phyloP scores from a whole-genome alignment of 2,797 vertebrate species.

The Phrynocephalus forsythii region DNA sequence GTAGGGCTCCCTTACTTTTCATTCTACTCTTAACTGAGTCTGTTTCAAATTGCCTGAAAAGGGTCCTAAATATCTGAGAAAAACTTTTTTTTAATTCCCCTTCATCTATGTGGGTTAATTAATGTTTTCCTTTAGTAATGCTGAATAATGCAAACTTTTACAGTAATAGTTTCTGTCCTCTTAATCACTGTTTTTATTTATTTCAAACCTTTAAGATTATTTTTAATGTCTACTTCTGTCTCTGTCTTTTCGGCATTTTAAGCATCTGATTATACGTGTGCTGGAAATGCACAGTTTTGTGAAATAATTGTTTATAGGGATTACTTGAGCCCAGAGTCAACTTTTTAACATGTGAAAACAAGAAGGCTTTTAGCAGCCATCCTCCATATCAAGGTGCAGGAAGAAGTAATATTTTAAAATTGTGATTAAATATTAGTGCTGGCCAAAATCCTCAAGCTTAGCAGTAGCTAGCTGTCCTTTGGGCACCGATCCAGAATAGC shows the following conservation, averaged over 20 bases:
- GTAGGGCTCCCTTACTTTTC: not conserved
- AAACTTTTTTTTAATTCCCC: not conserved
- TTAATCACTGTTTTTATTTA: constrained; percentile 68
- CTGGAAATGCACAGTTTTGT: constrained; percentile 49
- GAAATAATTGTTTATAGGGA: constrained; percentile 71
- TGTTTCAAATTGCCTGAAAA: constrained; percentile 37
- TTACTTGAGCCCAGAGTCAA: constrained; percentile 52
- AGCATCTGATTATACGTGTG: constrained; percentile 42
- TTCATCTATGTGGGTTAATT: constrained; percentile 60
- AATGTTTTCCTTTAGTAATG: constrained; percentile 53
- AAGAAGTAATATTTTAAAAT: not conserved
- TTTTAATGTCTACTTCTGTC: constrained; percentile 39
- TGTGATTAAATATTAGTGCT: constrained; percentile 38
- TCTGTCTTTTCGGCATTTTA: constrained; percentile 54
- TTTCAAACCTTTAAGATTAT: constrained; percentile 54
- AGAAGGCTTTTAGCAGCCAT: not conserved
- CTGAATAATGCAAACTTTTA: constrained; percentile 50
- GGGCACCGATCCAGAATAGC: constrained; percentile 2
- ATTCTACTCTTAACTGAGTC: not conserved
- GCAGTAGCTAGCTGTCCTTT: not conserved
- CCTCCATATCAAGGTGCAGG: constrained; percentile 41
- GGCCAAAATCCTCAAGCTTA: constrained; percentile 20
- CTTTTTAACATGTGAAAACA: constrained; percentile 54
- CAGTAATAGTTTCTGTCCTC: constrained; percentile 35
- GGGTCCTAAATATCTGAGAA: constrained; percentile 8